Conservation (phyloP, 2,888 invertebrate genomes). For the Hirtodrosophila confusa region DNA sequence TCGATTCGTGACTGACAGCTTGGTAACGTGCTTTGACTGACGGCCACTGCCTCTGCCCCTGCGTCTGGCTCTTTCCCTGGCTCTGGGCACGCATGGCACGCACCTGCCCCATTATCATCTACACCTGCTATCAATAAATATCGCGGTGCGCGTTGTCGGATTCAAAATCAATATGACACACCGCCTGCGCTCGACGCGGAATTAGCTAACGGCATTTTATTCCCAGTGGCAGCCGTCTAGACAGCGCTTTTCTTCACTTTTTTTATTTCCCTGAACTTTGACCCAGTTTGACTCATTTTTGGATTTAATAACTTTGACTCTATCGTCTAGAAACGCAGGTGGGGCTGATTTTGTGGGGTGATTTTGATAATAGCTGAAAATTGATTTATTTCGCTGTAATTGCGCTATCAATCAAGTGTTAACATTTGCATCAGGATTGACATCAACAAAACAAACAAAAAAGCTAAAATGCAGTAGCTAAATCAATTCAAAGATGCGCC, state of each 20-base stretch:
- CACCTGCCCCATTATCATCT: constrained; percentile 46
- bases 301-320: constrained; percentile 30
- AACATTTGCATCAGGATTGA: too few species aligned
- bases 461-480: too few species aligned
- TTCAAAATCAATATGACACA: constrained; percentile 72
- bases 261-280: constrained; percentile 39
- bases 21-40: constrained; percentile 27
- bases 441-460: too few species aligned
- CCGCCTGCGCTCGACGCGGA: constrained; percentile 36
- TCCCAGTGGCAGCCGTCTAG: constrained; percentile 34
- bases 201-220: constrained; percentile 45
- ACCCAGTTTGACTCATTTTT: constrained; percentile 35
- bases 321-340: constrained; percentile 9
- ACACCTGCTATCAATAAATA: constrained; percentile 59
- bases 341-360: constrained; percentile 13
- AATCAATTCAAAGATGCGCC: too few species aligned
- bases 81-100: constrained; percentile 51
- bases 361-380: constrained; percentile 27
- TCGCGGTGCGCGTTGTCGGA: constrained; percentile 33
- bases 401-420: too few species aligned
- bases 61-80: neutral
- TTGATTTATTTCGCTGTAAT: constrained; percentile 22
- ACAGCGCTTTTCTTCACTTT: constrained; percentile 12
- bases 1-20: constrained; percentile 18
- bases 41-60: constrained; percentile 4